A percentile compares a stretch with the other conserved stretches of the same genome.
Evolutionary conservation across 2,113 vertebrate genomes (phyloP).

Genomic region (Spermophilus dauricus): DNA sequence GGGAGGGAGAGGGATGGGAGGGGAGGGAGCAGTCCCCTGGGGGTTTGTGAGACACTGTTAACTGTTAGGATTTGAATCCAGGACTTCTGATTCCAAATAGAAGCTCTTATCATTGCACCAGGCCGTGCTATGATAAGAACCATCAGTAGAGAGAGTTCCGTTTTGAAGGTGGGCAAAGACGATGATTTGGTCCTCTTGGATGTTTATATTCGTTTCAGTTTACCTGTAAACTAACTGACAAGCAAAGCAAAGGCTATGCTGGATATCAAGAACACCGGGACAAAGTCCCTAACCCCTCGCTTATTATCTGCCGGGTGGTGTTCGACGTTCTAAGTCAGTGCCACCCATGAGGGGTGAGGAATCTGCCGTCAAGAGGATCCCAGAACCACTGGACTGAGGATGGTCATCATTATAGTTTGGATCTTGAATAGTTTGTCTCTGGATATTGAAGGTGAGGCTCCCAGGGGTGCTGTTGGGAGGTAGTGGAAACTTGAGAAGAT

Average conservation of each 20-base stretch:
- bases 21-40: fast-evolving
- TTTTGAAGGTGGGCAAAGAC: constrained; percentile 11
- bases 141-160: neutral
- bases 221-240: neutral
- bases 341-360: neutral
- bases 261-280: neutral
- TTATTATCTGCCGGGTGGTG: neutral
- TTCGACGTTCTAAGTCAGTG: neutral
- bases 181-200: neutral
- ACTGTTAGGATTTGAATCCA: neutral
- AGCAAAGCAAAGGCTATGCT: neutral
- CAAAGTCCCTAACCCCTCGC: neutral
- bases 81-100: neutral
- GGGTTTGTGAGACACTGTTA: too few species aligned
- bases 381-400: neutral
- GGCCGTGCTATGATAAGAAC: neutral
- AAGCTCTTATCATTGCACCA: neutral
- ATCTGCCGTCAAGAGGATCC: neutral
- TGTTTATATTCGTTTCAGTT: neutral
- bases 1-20: neutral
- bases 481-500: too few species aligned
- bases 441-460: neutral
- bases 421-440: neutral
- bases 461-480: neutral
- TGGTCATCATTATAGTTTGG: neutral